Base-by-base conservation (phyloP, 2,797 vertebrate genomes). In the Nyctalus aviator region DNA sequence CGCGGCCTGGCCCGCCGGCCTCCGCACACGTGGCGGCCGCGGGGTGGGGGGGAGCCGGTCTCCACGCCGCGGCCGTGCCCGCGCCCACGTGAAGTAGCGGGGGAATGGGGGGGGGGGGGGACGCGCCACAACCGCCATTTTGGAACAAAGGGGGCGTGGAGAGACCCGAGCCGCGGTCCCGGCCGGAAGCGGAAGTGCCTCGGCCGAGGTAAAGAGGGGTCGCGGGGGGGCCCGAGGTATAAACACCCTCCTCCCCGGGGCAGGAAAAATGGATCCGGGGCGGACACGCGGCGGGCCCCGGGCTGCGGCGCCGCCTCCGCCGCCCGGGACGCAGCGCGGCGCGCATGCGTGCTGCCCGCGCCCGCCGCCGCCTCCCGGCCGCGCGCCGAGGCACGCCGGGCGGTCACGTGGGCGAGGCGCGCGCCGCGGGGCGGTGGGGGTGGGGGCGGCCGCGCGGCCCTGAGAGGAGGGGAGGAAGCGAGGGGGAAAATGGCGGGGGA, bases 121-220 rank as follows among this genome's bases (percentile, higher is more conserved):
- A 4, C 35, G 35, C 9, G 21, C 23, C 81, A 9, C 55, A 55
- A 64, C 88, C 94, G 96, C 97, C 97, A 97, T 97, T 96, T 97
- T 97, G 95, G 93, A 93, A 97, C 95, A 96, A 96, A 96, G 91
- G 97, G 96, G 97, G 97, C 96, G 97, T 97, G 97, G 97, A 94
- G 97, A 94, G 97, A 90, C 27, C 11, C 6, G 10, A 46, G 69
- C 84, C 78, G 1, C 3, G 5, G 8, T 7, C 79, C 59, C 89
- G 14, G 87, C 95, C 94, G 97, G 96, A 97, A 96, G 93, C 95
- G 96, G 97, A 96, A 97, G 84, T 75, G 44, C 91, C 78, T 5
- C 25, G 64, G 57, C 72, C 57, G 68, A 66, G 32, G 30, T 87
- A 88, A 84, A 8, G 12, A 14, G 20, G 18, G 3, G 4, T 41